Base-by-base conservation (phyloP, 2,113 vertebrate genomes). In the Syngnathus typhle region DNA sequence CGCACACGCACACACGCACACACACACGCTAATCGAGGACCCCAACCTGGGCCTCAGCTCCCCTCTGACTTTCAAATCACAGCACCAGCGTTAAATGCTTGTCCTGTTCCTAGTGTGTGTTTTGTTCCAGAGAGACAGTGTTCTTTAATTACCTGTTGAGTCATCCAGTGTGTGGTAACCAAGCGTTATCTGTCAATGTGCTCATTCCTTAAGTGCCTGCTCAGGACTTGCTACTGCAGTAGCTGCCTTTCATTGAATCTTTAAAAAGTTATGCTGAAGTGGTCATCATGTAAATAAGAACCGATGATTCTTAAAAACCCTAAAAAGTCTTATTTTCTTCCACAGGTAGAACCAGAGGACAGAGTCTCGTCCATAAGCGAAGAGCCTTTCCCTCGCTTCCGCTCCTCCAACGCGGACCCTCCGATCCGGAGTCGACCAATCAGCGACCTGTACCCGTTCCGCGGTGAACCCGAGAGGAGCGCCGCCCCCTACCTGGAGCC, bases 261-360 rank as follows among this genome's bases (percentile, higher is more conserved):
- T 39, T 15, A 49, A 49, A 19, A 49, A 18, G 46, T 49, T 49
- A 19, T 16, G 13, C 1, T 5, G 5, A 15, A 6, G 49, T n/a
- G n/a, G 19, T 21, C 21, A n/a, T n/a, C 3, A 2, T 52, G 49
- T 52, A 52, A 52, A 52, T 52, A 21, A 52, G 49, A 52, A 52
- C 49, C 49, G 6, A 8, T 21, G 49, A 9, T 52, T 3, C 7
- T 1, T 1, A 52, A 10, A 7, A 52, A 8, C 3, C 3, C 0
- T 23, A 15, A 6, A 32, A 32, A 18, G 21, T 55, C 10, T 10
- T 89, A 60, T 90, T 88, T 90, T 73, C 73, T 69, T 79, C 87
- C 75, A 47, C 89, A 94, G 94, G 91, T 78, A 52, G 84, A 84
- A 49, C 87, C 82, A 18, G 80, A 82, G 65, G 76, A 87, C 73